A percentile compares a stretch with the other conserved stretches of the same genome.
Evolutionary conservation across 2,888 invertebrate genomes (phyloP).

Genomic region (Spisula solida): DNA sequence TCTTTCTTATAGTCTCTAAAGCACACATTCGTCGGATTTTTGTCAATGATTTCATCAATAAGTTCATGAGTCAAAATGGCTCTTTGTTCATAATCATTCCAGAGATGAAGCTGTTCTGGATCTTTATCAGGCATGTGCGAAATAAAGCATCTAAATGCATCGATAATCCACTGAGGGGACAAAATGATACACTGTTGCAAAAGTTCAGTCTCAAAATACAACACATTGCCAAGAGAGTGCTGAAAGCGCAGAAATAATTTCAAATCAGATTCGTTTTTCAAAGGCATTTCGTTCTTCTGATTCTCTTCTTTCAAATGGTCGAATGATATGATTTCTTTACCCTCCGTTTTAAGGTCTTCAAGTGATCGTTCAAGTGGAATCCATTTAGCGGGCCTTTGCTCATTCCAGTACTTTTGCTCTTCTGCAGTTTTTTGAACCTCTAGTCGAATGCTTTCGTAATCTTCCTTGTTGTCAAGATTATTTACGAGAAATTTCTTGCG

Average conservation of each 20-base stretch:
- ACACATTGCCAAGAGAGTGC: conserved; percentile 60
- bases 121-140: conserved; percentile 50
- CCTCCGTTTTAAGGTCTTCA: conserved; percentile 45
- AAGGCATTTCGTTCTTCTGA: conserved; percentile 29
- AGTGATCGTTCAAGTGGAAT: conserved; percentile 59
- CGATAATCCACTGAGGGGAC: conserved; percentile 65
- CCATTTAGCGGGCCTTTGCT: conserved; percentile 60
- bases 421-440: conserved; percentile 46
- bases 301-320: conserved; percentile 36
- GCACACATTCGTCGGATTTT: conserved; percentile 26
- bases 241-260: conserved; percentile 58
- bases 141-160: conserved; percentile 64
- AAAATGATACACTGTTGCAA: conserved; percentile 52
- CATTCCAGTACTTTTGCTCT: conserved; percentile 56
- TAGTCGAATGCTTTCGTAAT: conserved; percentile 36
- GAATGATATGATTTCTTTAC: conserved; percentile 46
- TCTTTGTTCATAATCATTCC: conserved; percentile 49
- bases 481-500: conserved; percentile 50
- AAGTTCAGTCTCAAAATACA: conserved; percentile 57
- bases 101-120: conserved; percentile 27
- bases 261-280: conserved; percentile 38
- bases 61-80: conserved; percentile 45
- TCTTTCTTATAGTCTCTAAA: conserved; percentile 45
- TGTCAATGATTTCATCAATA: conserved; percentile 52
- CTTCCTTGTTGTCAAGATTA: conserved; percentile 34